These are phyloP conservation scores for Daboia siamensis DNA, from an alignment of 2,113 vertebrate species.

Conservation along the genomic window DNA sequence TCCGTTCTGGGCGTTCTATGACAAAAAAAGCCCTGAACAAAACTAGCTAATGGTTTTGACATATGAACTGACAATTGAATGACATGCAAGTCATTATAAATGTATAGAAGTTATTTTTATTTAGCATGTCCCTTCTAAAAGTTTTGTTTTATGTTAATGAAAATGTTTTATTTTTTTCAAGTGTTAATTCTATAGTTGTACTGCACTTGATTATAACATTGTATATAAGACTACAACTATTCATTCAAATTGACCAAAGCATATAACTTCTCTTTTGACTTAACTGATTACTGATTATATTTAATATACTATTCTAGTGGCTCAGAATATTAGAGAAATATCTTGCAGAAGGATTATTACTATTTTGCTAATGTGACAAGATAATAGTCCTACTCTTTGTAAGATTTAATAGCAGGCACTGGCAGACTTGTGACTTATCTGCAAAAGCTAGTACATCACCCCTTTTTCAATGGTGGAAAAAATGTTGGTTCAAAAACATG, in stretches of 20 bases:
- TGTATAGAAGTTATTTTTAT: neutral
- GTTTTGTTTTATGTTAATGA: neutral
- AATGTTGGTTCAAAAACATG: neutral
- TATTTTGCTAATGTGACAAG: neutral
- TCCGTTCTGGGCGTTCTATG: no score
- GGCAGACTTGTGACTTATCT: neutral
- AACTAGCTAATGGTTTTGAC: neutral
- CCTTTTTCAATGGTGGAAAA: neutral
- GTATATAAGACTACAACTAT: neutral
- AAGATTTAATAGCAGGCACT: neutral
- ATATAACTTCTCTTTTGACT: neutral
- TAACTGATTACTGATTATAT: neutral
- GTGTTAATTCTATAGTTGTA: neutral
- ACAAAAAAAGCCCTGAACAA: neutral
- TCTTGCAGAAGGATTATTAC: neutral
- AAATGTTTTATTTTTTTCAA: neutral
- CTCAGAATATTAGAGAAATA: neutral
- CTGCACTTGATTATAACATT: neutral
- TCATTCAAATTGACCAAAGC: neutral
- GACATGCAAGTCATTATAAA: neutral
- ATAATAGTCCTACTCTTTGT: neutral
- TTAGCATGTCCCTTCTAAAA: neutral
- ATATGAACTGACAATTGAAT: neutral
- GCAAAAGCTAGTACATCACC: neutral
- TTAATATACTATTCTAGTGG: neutral